Conservation (phyloP, 2,888 invertebrate genomes). For the Hirtodrosophila histrioides region DNA sequence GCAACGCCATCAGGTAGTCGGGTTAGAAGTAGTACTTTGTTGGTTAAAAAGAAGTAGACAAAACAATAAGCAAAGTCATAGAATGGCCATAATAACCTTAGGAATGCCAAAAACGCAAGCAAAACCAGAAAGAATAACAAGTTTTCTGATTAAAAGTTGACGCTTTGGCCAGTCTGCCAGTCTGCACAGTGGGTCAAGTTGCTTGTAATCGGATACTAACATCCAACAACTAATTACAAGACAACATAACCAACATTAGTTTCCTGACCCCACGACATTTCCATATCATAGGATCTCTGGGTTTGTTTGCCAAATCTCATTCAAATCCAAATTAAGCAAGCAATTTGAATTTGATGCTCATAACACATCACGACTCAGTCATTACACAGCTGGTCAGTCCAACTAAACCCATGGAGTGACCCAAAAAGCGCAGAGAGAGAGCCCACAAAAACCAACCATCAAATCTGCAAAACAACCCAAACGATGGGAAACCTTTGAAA, state of each 20-base stretch:
- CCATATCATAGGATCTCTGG: constrained; percentile 14
- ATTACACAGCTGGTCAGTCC: constrained; percentile 60
- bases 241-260: constrained; percentile 9
- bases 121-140: constrained; percentile 50
- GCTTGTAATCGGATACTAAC: constrained; percentile 24
- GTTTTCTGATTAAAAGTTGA: constrained; percentile 48
- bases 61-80: constrained; percentile 39
- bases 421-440: constrained; percentile 51
- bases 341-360: constrained; percentile 66
- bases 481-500: constrained; percentile 33
- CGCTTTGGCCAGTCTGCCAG: constrained; percentile 5
- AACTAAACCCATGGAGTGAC: constrained; percentile 48
- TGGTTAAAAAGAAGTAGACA: constrained; percentile 45
- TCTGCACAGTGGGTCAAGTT: constrained; percentile 61
- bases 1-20: constrained; percentile 30
- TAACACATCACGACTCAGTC: constrained; percentile 76
- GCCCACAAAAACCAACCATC: constrained; percentile 28
- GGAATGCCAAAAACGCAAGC: constrained; percentile 29
- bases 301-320: constrained; percentile 3
- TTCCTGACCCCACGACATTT: constrained; percentile 53
- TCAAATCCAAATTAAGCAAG: constrained; percentile 45
- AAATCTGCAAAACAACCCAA: constrained; percentile 30
- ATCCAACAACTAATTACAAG: constrained; percentile 29
- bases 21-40: constrained; percentile 39
- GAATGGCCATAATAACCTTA: constrained; percentile 50